Base-by-base conservation (phyloP, 2,113 vertebrate genomes). In the Perognathus longimembris region DNA sequence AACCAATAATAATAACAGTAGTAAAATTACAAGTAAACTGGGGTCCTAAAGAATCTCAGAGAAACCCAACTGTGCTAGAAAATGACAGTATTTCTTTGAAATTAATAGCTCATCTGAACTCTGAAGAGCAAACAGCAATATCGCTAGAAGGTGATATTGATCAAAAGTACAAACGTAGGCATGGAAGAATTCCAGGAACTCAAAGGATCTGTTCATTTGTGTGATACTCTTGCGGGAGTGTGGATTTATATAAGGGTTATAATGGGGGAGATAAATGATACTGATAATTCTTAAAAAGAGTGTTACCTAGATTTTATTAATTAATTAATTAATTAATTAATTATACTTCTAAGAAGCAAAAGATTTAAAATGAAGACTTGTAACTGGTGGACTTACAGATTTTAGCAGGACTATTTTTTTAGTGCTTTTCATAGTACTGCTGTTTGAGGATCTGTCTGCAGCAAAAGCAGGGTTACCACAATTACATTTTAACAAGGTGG, bases 391-490 rank as follows among this genome's bases (percentile, higher is more conserved):
- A 20, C 10, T 66, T 18, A 20, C 42, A 7, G 14, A 63, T 18
- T 50, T 64, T 82, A 73, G 22, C 14, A 28, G 59, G 5, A 7
- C 1, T n/a, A n/a, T n/a, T 89, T 89, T 88, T 86, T 59, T 75
- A 75, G 9, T 32, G 6, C 5, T 90, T 77, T 76, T 69, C 40
- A 57, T 18, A 36, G 7, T 54, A 75, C 24, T 89, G n/a, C n/a
- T 38, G 21, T 77, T 40, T 73, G 69, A 83, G 30, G 90, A 79
- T 87, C 32, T 76, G 26, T 45, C 66, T 61, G 22, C 28, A 81
- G 8, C 85, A 92, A 93, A 88, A 14, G 30, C 57, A 92, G 24
- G 30, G 26, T 71, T 70, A 73, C 7, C 7, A 79, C n/a, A 89
- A 74, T 40, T 45, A 17, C 17, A 59, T 5, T 74, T 87, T 66